Base-by-base conservation (phyloP, 2,797 vertebrate species). In the Cryptoblepharus egeriae region DNA sequence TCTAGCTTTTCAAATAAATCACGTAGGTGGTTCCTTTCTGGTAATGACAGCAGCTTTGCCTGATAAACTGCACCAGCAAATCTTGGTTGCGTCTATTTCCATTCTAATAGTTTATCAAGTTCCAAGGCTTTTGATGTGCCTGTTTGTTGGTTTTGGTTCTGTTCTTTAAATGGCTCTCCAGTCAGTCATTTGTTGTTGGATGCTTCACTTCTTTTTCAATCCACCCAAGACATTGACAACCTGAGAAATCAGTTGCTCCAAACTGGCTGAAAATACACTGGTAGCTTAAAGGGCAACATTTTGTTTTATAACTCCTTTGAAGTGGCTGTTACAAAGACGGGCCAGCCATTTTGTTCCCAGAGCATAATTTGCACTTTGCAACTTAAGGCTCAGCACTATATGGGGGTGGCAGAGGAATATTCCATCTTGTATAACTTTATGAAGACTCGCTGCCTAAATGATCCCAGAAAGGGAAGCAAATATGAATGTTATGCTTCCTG, bases 1-100 rank as follows among this genome's bases (percentile, higher is more conserved):
- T 26, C 83, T 22, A 1, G 26, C 57, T 61, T 37, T 3, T 42
- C 61, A 28, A 57, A 16, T 0, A 1, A 65, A 13, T 35, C 4
- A 7, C 0, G 0, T 0, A 13, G n/a, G 52, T 37, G 49, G 75
- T 75, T 61, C 76, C 37, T 73, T 32, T 35, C 28, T 77, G 52
- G 42, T 5, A 26, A 24, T 55, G 58, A 52, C 4, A 64, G 32
- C 67, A 86, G 83, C 84, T 37, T 73, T 0, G 42, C 37, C 24
- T 0, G 0, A 13, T 77, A 30, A 52, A 26, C 49, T 16, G 73
- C 42, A 75, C 1, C 5, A 12, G 0, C 28, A 11, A 28, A 18
- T 37, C 82, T 39, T 11, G 1, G 37, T 18, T 32, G 3, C 28
- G 30, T 52, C 64, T 68, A 0, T 58, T 90, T 65, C 75, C 86